phyloP scores from a whole-genome alignment of 2,888 invertebrate genomes.

The Esperia sulphurella region DNA sequence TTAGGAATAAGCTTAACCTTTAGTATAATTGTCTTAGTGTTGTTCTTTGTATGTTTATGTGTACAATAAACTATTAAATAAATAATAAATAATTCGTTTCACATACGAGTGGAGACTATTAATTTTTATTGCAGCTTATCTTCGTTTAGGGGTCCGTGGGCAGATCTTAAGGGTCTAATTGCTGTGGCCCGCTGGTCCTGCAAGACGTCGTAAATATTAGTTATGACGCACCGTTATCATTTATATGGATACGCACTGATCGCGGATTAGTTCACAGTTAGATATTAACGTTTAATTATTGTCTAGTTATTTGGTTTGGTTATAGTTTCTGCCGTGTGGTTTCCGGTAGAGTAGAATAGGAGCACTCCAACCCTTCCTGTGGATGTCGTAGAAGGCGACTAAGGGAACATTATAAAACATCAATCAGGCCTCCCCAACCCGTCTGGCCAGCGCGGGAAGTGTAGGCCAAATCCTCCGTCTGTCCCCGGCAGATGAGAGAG shows the following conservation, averaged over 20 bases:
- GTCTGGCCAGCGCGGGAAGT: too few relatives aligned
- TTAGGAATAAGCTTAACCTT: too few relatives aligned
- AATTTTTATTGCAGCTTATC: conserved; percentile 12
- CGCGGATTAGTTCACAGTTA: background rate
- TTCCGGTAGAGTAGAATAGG: too few relatives aligned
- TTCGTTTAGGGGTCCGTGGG: conserved; percentile 9
- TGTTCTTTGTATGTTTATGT: background rate
- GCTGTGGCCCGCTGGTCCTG: conserved; percentile 13
- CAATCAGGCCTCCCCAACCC: too few relatives aligned
- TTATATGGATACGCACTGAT: background rate
- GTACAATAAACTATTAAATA: background rate
- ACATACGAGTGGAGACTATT: conserved; percentile 5
- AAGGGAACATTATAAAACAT: too few relatives aligned
- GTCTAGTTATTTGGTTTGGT: too few relatives aligned
- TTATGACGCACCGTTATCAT: conserved; percentile 10
- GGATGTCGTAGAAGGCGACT: too few relatives aligned
- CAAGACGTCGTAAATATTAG: conserved; percentile 20
- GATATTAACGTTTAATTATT: too few relatives aligned
- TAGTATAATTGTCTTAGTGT: background rate
- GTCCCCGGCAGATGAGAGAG: too few relatives aligned
- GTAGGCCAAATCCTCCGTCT: too few relatives aligned
- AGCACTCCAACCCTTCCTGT: too few relatives aligned
- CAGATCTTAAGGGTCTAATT: conserved; percentile 20
- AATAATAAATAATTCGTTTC: background rate
- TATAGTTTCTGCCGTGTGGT: too few relatives aligned